Evolutionary conservation across 2,797 vertebrate species (phyloP), one percentile per base, ranked within the genome.

Genomic region (Orestias chungarensis): DNA sequence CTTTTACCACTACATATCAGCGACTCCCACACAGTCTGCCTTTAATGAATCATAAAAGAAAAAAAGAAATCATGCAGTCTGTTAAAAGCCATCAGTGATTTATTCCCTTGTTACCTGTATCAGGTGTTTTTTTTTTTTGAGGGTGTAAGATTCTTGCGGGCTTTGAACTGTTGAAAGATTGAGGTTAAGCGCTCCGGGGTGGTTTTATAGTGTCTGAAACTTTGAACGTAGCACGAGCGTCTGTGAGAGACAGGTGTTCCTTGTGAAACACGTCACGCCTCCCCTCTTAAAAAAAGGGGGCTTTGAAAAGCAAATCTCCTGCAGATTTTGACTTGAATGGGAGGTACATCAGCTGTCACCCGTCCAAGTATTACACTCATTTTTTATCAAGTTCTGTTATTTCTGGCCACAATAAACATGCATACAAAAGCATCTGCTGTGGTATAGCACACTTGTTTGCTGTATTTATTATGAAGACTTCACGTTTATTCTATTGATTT

Each of bases 151-250:
- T 68, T 68, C 46, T 17, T 72, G 55, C 55, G 70, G 79, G 86
- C 87, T 86, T 87, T 91, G 85, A 92, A 88, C 75, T 73, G 80
- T 80, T 93, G 93, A 93, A 88, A 89, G 89, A 93, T 90, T 91
- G 92, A 92, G 90, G 92, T 93, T 91, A 90, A 86, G 78, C 84
- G 82, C 89, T 91, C 29, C 69, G 64, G 89, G 92, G 86, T 52
- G 79, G 64, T 27, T 76, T 85, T 87, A n/a, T 82, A 83, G 79
- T 80, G 33, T 71, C 78, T 66, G 73, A 73, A 68, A 83, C 80
- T 88, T 87, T 89, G 80, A 91, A 86, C 54, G n/a, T 55, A 55
- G 57, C 69, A 31, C 25, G 75, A 64, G 79, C 79, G 78, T 83
- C 75, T 79, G 20, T 76, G 79, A 85, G 80, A 83, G 88, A 85